A percentile compares a stretch with the other conserved stretches of the same genome.
These are phyloP conservation scores for Motacilla tschutschensis DNA, from an alignment of 2,113 vertebrate genomes.

Conservation along the genomic window DNA sequence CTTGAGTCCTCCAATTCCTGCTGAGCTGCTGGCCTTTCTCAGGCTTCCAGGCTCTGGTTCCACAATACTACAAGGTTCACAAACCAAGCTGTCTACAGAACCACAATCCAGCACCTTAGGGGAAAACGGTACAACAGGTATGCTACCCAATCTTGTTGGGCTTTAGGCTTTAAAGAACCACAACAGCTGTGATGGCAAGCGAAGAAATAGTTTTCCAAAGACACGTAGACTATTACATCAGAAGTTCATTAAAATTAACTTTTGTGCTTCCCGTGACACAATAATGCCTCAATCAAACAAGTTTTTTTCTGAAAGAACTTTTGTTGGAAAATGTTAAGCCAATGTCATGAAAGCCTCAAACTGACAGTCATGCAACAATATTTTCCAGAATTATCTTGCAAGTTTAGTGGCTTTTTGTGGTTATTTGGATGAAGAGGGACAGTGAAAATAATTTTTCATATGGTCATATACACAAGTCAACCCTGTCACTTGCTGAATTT, in stretches of 20 bases:
- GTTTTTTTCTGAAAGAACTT: background rate
- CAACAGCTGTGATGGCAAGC: background rate
- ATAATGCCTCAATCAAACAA: background rate
- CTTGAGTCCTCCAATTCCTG: background rate
- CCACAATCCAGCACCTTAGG: background rate
- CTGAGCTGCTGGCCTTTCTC: background rate
- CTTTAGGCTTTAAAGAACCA: background rate
- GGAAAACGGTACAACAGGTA: background rate
- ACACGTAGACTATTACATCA: background rate
- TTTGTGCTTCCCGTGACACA: background rate
- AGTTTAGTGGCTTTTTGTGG: background rate
- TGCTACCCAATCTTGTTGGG: background rate
- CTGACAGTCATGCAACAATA: background rate
- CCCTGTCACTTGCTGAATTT: background rate
- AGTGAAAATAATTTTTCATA: background rate
- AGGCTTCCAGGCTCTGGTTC: background rate
- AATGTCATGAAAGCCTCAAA: background rate
- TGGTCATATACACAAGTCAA: background rate
- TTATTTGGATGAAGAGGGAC: background rate
- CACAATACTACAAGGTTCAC: background rate
- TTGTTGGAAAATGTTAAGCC: background rate
- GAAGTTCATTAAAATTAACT: background rate
- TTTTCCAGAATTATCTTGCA: background rate
- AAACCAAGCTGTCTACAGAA: background rate
- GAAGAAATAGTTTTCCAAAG: background rate